Base-by-base conservation (phyloP, 2,888 invertebrate genomes). In the Drosophila demipolita region DNA sequence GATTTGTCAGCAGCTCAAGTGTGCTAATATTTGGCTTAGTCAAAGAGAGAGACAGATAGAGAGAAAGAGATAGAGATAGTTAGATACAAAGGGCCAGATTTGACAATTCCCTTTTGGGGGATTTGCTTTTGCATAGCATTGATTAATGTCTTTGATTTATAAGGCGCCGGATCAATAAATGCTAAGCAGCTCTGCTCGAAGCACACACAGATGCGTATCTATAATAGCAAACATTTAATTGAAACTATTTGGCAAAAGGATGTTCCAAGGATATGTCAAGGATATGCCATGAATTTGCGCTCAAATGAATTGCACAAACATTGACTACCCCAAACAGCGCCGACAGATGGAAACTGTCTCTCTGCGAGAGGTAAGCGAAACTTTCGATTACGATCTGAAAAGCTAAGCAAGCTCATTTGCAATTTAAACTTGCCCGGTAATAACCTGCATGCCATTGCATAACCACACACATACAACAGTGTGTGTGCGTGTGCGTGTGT, bases 111-210 rank as follows among this genome's bases (percentile, higher is more conserved):
- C 50, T 60, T 75, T 61, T n/a, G 36, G 32, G 66, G 62, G 76
- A 67, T 73, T 79, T 78, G 40, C 40, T 29, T 64, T 70, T 65
- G 64, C 66, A 60, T 53, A 58, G 78, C 70, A 72, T 79, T 79
- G 87, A 80, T 80, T 86, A 83, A 83, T 82, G 83, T 55, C 64
- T 73, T 54, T 75, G 78, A 80, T 80, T 83, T 70, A 65, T 59
- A 69, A 73, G 76, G 73, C 73, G 64, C 26, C 57, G 40, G 72
- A 75, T 78, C 78, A 73, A 77, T 80, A 64, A 54, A 64, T 69
- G 38, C 59, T 49, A 62, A 71, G 48, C 59, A 50, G 38, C n/a
- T 55, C 12, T 17, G 12, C 12, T 53, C 57, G 63, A 69, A 52
- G 52, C 52, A 36, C 66, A 64, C 45, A 66, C 59, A 62, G 83